Conservation (phyloP, 2,113 vertebrate species). For the Deroptyus accipitrinus region DNA sequence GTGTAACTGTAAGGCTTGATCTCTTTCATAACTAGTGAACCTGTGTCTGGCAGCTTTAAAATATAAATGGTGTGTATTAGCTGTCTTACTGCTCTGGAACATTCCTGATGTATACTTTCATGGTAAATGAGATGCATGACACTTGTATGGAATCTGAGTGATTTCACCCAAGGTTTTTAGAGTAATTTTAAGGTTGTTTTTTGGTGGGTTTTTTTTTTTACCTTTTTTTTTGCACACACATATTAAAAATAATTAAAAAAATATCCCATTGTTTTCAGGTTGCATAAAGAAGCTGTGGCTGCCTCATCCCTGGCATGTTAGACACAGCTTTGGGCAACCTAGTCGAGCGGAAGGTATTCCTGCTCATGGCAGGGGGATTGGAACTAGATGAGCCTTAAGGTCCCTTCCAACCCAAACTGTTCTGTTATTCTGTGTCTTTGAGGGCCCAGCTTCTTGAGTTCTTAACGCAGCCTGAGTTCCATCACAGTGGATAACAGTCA, state of each 20-base stretch:
- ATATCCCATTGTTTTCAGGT: background rate
- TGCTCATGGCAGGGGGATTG: background rate
- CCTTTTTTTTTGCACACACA: background rate
- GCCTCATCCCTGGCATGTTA: background rate
- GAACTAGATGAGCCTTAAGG: background rate
- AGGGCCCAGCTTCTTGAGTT: background rate
- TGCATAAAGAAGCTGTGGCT: background rate
- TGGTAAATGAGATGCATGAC: background rate
- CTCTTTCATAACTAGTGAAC: background rate
- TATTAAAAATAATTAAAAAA: background rate
- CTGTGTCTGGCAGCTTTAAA: background rate
- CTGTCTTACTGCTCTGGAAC: background rate
- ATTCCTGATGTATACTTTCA: background rate
- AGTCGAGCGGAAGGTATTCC: background rate
- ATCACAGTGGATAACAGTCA: background rate
- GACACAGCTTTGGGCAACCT: background rate
- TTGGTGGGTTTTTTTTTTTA: background rate
- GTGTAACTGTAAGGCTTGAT: background rate
- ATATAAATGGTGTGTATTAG: background rate
- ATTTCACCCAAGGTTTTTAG: background rate
- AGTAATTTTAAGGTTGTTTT: background rate
- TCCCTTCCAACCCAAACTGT: background rate
- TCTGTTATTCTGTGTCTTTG: background rate
- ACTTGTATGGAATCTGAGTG: background rate
- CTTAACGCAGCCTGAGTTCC: background rate